phyloP scores from a whole-genome alignment of 2,113 vertebrate genomes.

The Zapornia atra region DNA sequence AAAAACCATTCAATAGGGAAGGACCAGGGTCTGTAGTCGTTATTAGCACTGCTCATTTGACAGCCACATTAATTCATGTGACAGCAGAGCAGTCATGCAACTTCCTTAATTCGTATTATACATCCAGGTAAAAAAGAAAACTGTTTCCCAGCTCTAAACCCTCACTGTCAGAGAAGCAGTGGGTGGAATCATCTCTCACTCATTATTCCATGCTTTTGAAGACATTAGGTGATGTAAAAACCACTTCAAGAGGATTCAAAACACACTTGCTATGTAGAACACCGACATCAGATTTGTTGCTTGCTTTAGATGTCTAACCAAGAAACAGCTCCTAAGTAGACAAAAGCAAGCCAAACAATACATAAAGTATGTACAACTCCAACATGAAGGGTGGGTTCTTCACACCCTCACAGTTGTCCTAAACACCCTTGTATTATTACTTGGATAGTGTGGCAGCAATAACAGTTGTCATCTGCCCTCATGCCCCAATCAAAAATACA shows the following conservation, averaged over 20 bases:
- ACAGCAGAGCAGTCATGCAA: not conserved
- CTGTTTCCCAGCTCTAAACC: not conserved
- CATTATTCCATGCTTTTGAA: not conserved
- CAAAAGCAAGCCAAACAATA: not conserved
- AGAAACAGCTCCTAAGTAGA: not conserved
- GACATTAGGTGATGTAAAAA: not conserved
- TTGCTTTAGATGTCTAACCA: not conserved
- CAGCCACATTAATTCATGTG: not conserved
- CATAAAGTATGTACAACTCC: not conserved
- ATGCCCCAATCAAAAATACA: not conserved
- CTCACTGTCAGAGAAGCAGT: not conserved
- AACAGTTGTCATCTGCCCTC: not conserved
- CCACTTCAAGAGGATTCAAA: not conserved
- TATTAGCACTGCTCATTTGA: not conserved
- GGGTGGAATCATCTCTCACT: not conserved
- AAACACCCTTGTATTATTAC: not conserved
- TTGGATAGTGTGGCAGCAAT: not conserved
- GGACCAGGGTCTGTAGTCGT: not conserved
- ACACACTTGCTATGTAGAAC: not conserved
- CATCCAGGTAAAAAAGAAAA: not conserved
- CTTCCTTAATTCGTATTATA: not conserved
- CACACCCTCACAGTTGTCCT: not conserved
- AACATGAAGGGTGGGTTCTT: not conserved
- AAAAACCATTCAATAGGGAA: not conserved
- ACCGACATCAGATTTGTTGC: not conserved